phyloP scores from a whole-genome alignment of 2,113 vertebrate species.

The Uria aalge region DNA sequence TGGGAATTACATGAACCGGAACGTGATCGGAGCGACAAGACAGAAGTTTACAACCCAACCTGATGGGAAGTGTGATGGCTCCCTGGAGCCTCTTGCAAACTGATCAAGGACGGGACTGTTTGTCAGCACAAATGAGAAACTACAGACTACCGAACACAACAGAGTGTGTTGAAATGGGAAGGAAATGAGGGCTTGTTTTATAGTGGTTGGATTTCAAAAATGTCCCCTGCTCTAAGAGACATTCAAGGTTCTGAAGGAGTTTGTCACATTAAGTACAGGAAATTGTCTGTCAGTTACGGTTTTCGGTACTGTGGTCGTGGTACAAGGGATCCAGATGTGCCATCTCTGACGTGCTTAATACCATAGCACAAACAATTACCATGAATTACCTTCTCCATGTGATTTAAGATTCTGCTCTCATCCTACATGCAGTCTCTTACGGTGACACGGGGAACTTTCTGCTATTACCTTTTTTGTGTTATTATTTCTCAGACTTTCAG shows the following conservation, averaged over 20 bases:
- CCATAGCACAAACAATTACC: neutral
- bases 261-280: neutral
- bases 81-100: neutral
- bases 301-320: neutral
- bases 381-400: neutral
- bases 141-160: neutral
- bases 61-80: neutral
- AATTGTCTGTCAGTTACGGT: neutral
- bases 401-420: neutral
- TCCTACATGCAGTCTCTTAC: neutral
- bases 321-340: neutral
- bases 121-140: slow-evolving; percentile 5
- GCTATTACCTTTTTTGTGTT: neutral
- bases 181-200: neutral
- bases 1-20: neutral
- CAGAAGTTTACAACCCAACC: neutral
- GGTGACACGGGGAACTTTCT: neutral
- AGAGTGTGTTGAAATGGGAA: neutral
- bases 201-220: neutral
- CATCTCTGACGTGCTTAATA: neutral
- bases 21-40: neutral
- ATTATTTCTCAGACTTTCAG: neutral
- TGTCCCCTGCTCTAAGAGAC: neutral
- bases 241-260: neutral
- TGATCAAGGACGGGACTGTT: neutral